These are phyloP conservation scores for Otus sunia DNA, from an alignment of 2,113 vertebrate species.

Conservation along the genomic window DNA sequence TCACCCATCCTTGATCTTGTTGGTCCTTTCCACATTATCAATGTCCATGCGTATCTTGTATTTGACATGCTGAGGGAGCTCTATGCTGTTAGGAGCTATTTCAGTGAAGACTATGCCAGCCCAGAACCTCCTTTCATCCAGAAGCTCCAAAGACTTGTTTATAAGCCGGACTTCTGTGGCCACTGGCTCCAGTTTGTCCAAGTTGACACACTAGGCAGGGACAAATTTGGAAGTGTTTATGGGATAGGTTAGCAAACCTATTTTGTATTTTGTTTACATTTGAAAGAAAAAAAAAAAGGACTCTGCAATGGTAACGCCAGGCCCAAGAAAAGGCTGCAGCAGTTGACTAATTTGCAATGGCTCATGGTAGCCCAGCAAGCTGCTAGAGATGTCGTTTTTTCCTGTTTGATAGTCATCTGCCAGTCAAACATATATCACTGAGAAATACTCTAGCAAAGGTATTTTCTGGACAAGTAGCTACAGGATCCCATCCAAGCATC, in stretches of 20 bases:
- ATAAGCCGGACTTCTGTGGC: constrained; percentile 86
- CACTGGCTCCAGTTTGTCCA: constrained; percentile 92
- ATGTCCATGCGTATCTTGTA: constrained; percentile 99
- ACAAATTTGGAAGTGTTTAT: background rate
- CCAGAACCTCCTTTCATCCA: constrained; percentile 95
- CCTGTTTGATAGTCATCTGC: background rate
- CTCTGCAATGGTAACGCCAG: background rate
- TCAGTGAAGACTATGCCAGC: constrained; percentile 91
- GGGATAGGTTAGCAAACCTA: background rate
- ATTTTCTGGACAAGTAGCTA: background rate
- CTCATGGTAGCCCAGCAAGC: background rate
- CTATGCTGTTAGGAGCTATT: constrained; percentile 72
- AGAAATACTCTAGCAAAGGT: background rate
- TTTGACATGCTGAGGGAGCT: constrained; percentile 85
- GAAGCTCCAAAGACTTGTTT: constrained; percentile 86
- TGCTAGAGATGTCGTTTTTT: background rate
- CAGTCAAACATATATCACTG: background rate
- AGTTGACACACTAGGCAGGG: constrained; percentile 86
- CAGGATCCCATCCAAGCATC: background rate
- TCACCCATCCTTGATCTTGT: constrained; percentile 98
- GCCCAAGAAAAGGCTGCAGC: background rate
- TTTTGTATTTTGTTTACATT: background rate
- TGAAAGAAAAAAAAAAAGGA: background rate
- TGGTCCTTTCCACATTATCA: constrained; percentile 96
- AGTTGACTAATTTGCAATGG: background rate